phyloP scores from a whole-genome alignment of 2,797 vertebrate genomes.

The Syncerus caffer region DNA sequence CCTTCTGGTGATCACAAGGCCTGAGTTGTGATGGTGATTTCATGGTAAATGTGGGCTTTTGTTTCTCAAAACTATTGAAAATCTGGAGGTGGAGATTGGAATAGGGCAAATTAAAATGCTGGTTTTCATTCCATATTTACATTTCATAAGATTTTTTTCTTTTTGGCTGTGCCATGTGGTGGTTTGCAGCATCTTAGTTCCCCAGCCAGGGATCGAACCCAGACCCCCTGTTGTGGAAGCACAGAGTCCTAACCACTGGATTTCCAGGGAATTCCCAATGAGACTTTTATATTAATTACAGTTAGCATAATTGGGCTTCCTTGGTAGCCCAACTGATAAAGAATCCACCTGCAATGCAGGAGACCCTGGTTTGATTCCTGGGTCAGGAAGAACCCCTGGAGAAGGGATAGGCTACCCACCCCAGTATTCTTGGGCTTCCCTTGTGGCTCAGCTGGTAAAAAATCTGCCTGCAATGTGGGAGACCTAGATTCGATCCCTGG shows the following conservation, averaged over 20 bases:
- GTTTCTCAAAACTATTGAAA: neutral
- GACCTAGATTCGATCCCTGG: neutral
- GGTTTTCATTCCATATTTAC: neutral
- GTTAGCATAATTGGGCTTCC: neutral
- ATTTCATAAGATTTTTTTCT: constrained; percentile 9
- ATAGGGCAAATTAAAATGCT: neutral
- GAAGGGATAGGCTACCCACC: neutral
- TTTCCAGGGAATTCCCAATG: neutral
- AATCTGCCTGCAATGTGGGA: neutral
- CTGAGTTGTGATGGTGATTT: neutral
- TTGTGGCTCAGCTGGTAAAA: neutral
- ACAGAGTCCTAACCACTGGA: neutral
- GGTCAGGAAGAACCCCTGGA: neutral
- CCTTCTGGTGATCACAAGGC: neutral
- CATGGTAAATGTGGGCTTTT: neutral
- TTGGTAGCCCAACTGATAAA: neutral
- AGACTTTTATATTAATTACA: neutral
- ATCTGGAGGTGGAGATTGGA: neutral
- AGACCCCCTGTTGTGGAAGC: neutral
- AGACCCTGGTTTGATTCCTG: neutral
- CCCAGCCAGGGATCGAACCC: neutral
- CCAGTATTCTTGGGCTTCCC: neutral
- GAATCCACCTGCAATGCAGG: neutral
- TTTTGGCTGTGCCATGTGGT: neutral
- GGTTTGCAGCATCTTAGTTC: neutral